These are phyloP conservation scores for Tetheella fluctuosa DNA, from an alignment of 2,888 invertebrate species.

Conservation along the genomic window DNA sequence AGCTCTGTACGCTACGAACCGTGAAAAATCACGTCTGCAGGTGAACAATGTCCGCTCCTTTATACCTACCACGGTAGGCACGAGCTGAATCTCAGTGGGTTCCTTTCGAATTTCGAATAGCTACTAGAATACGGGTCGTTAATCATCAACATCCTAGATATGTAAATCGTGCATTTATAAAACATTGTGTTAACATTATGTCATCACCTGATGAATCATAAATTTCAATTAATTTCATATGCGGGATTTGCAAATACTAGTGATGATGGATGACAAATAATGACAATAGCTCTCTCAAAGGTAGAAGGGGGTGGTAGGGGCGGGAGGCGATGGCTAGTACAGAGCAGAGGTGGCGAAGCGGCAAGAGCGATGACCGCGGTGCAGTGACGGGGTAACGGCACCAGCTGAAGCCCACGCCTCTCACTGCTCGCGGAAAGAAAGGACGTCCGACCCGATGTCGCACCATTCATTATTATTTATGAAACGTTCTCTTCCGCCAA, in stretches of 20 bases:
- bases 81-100: not conserved
- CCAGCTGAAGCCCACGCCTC: constrained; percentile 51
- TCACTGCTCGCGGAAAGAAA: constrained; percentile 45
- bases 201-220: constrained; percentile 31
- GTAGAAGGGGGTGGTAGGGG: constrained; percentile 20
- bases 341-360: constrained; percentile 67
- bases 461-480: constrained; percentile 1
- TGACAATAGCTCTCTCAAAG: constrained; percentile 1
- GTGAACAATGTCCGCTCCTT: constrained; percentile 45
- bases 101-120: not conserved
- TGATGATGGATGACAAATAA: not conserved
- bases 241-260: not conserved
- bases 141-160: not conserved
- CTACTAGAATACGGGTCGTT: not conserved
- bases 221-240: not conserved
- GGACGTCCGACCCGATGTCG: constrained; percentile 32
- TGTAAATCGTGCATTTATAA: not conserved
- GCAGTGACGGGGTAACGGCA: constrained; percentile 63
- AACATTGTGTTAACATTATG: constrained; percentile 10
- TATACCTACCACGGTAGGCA: not conserved
- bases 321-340: constrained; percentile 22
- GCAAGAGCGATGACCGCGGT: constrained; percentile 74
- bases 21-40: constrained; percentile 52
- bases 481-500: not conserved
- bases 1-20: constrained; percentile 40